These are phyloP conservation scores for Pterocles orientalis DNA, from an alignment of 2,113 vertebrate genomes.

Conservation along the genomic window DNA sequence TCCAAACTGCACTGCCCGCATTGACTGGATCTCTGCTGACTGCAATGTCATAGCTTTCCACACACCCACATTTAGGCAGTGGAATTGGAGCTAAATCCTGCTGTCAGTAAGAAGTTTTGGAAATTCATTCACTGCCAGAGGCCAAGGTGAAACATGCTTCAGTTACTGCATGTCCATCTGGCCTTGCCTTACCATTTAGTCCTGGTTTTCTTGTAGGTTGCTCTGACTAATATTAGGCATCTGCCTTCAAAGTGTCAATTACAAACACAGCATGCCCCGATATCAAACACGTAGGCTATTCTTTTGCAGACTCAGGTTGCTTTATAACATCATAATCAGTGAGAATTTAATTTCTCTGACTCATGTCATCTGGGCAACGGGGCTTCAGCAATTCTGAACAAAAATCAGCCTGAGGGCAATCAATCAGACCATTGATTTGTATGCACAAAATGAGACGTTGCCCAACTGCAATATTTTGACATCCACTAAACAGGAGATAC, in stretches of 20 bases:
- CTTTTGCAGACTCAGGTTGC: not conserved
- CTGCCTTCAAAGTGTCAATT: not conserved
- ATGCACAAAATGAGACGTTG: not conserved
- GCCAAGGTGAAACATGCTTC: not conserved
- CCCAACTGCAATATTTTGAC: not conserved
- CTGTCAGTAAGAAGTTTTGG: not conserved
- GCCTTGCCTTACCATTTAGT: not conserved
- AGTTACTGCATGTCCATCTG: not conserved
- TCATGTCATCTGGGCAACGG: not conserved
- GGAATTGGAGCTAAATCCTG: not conserved
- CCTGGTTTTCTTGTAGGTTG: not conserved
- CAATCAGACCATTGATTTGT: constrained; percentile 9
- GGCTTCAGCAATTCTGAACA: constrained; percentile 15
- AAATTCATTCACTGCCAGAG: not conserved
- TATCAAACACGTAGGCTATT: not conserved
- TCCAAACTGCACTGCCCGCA: not conserved
- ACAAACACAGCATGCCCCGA: not conserved
- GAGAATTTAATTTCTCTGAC: not conserved
- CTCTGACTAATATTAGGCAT: not conserved
- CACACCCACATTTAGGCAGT: not conserved
- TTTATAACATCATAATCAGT: not conserved
- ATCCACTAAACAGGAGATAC: not conserved
- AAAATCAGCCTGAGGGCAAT: constrained; percentile 6
- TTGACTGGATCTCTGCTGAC: not conserved
- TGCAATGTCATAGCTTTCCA: not conserved